Evolutionary conservation across 1,140 invertebrate genomes (phyloP), one percentile per base, ranked within the genome.

Genomic region (Drosophila kohkoa): DNA sequence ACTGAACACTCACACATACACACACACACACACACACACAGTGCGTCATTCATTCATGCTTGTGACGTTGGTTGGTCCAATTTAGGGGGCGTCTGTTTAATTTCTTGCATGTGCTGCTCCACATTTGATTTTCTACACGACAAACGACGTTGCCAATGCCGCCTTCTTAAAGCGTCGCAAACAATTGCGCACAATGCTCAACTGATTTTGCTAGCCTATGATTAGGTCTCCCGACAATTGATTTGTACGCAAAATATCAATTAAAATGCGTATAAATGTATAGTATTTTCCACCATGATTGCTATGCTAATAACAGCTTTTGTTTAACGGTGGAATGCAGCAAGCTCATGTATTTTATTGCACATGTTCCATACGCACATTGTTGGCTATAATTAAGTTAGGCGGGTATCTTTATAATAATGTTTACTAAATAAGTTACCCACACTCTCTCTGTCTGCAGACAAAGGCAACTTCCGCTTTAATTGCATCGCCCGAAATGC

Each of bases 51-150:
- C 58, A 63, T 46, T 60, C 35, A 32, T 32, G 5, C 7, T 11
- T 38, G 16, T 48, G 55, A 68, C 55, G 58, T 62, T 68, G 20
- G 41, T 32, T 38, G 70, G 51, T 71, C 68, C 59, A 46, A 64
- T 64, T 71, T 59, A 10, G 5, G 13, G 38, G 48, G 55, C 46
- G 48, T 45, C 64, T 80, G 70, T 82, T 79, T 79, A 87, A 82
- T 87, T 86, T 72, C 82, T 57, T 71, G 63, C 66, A 85, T 81
- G 66, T 65, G 72, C 30, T 65, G 72, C 30, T 71, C 63, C 79
- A 82, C 69, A 82, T 77, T 63, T 65, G 52, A 82, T 75, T 68
- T 86, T 72, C 75, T 69, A 70, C 69, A 71, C 49, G 75, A 46
- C 70, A 62, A 25, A 72, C 64, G n/a, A n/a, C n/a, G n/a, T n/a